Base-by-base conservation (phyloP, 2,888 invertebrate genomes). In the Phasia obesa region DNA sequence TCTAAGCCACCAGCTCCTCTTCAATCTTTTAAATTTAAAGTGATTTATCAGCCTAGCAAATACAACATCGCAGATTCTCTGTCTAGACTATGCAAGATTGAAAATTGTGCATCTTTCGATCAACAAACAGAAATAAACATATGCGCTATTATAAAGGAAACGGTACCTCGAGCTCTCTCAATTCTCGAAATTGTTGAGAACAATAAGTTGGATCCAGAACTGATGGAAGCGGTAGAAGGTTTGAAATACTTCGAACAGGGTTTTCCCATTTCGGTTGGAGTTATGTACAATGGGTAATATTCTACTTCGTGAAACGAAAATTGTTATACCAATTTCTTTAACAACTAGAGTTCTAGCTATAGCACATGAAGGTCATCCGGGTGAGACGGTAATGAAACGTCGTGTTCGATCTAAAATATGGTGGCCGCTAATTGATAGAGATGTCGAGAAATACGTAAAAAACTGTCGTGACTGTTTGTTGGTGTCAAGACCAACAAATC, bases 401-500 rank as follows among this genome's bases (percentile, higher is more conserved):
- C 38, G 38, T 13, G 38, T 38, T 13, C 38, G 38, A 13, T 38
- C 38, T 38, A 38, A 38, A 38, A 38, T 38, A 38, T 38, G 13
- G 13, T 13, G 38, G 38, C 38, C 38, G 13, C 38, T 38, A 3
- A 2, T 38, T 11, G 38, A 38, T 11, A 9, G 38, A 38, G 38
- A 38, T 38, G 38, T 38, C 38, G 13, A 38, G 3, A 38, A 3
- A 38, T 38, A 38, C 38, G 38, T 38, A 11, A 38, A 38, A 38
- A 38, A 1, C 38, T 38, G 38, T 13, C 38, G 38, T 13, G 38
- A 38, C 13, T 38, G 38, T 38, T 38, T 38, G 13, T 13, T 38
- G 3, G 38, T 38, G 7, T 38, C 38, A 38, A 27, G 27, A 38
- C 78, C 78, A 2, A 27, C 25, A 15, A 19, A 47, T n/a, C 84